Evolutionary conservation across 2,888 invertebrate genomes (phyloP).

Genomic region (Keiferia lycopersicella): DNA sequence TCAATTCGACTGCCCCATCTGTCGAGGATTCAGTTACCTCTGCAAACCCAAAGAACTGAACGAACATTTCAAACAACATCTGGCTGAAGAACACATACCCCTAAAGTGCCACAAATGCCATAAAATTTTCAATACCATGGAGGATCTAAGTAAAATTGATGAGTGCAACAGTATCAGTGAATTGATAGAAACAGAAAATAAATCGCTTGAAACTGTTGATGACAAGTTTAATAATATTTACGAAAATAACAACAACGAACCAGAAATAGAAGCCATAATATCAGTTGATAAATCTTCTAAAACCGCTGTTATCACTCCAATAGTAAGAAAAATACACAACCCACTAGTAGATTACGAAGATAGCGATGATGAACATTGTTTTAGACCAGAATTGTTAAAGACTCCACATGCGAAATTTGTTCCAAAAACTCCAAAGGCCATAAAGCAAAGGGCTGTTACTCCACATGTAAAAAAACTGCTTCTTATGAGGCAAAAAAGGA

Average conservation of each 20-base stretch:
- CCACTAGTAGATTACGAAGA: conserved; percentile 69
- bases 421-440: conserved; percentile 59
- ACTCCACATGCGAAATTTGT: conserved; percentile 54
- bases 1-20: conserved; percentile 68
- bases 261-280: conserved; percentile 58
- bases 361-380: conserved; percentile 57
- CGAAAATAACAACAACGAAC: conserved; percentile 50
- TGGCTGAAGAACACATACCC: conserved; percentile 61
- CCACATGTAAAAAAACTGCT: conserved; percentile 67
- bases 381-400: conserved; percentile 36
- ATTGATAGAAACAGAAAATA: conserved; percentile 47
- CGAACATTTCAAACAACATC: conserved; percentile 58
- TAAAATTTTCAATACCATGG: conserved; percentile 62
- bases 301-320: conserved; percentile 70
- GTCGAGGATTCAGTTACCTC: conserved; percentile 60
- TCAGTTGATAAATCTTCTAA: conserved; percentile 58
- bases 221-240: conserved; percentile 67
- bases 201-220: conserved; percentile 47
- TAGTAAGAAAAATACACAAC: conserved; percentile 55
- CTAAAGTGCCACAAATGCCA: conserved; percentile 68
- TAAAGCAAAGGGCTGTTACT: conserved; percentile 58
- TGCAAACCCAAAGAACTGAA: conserved; percentile 58
- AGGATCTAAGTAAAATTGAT: conserved; percentile 60
- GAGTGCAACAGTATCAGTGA: conserved; percentile 69
- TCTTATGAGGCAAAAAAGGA: conserved; percentile 55